Base-by-base conservation (phyloP, 2,113 vertebrate genomes). In the Gambusia affinis region DNA sequence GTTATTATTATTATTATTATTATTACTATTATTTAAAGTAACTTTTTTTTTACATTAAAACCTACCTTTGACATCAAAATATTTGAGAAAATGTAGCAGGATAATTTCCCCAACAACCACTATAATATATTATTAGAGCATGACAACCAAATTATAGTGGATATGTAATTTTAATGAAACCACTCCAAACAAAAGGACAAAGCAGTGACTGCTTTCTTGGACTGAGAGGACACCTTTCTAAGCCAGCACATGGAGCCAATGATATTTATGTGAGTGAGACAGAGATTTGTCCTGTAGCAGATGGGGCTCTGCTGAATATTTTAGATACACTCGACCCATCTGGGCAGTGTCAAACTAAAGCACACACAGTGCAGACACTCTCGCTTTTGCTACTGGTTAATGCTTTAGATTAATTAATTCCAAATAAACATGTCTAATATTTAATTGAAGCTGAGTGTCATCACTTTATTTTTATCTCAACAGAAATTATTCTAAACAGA, bases 301-400 rank as follows among this genome's bases (percentile, higher is more conserved):
- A 92, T 91, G 90, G 85, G 81, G 67, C 86, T 87, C 67, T 72
- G 78, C 80, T 88, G 85, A 91, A 87, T 88, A 89, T 86, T 91
- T 91, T 84, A 89, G 80, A 89, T 76, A 75, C 75, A 78, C 83
- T 77, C 0, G 14, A 76, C 79, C 87, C 87, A 90, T 89, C 84
- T 88, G 85, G 76, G 67, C 75, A 73, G 54, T 47, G 57, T 70
- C 27, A 79, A 60, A 29, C 74, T 69, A 68, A 63, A 78, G 71
- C 75, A 75, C 51, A n/a, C 77, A 28, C 70, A 80, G 44, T 27
- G 64, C 47, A 67, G 51, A 65, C 71, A 31, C 27, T 61, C 64
- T 71, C 37, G 61, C 44, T 65, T 31, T 80, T 69, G 12, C 15
- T 66, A 73, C 64, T 76, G 66, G 70, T 75, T 72, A 69, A 70